Conservation (phyloP, 2,797 vertebrate species). For the Neostethus bicornis region DNA sequence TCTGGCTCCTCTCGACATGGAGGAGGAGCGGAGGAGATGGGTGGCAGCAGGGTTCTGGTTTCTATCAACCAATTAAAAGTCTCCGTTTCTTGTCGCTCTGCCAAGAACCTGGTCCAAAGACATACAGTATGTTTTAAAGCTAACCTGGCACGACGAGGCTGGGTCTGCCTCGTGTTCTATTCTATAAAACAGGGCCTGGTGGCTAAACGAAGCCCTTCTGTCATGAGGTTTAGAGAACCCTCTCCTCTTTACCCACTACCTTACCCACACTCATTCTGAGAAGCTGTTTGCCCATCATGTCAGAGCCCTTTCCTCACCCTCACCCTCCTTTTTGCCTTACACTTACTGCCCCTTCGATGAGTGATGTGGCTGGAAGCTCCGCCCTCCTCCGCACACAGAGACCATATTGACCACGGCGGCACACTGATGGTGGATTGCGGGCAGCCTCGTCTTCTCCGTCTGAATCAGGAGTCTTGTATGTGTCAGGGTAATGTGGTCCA, state of each 20-base stretch:
- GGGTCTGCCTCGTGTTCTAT: no score
- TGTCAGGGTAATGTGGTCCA: conserved; percentile 63
- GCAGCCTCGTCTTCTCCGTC: conserved; percentile 51
- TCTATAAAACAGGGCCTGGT: no score
- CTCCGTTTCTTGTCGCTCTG: no score
- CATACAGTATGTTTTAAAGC: no score
- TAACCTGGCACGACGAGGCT: no score
- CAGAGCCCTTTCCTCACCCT: conserved; percentile 49
- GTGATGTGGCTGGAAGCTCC: conserved; percentile 77
- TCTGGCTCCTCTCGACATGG: no score
- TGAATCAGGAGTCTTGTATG: conserved; percentile 79
- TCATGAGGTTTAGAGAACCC: conserved; percentile 6
- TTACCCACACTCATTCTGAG: conserved; percentile 67
- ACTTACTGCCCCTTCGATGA: conserved; percentile 52
- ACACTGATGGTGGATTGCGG: conserved; percentile 68
- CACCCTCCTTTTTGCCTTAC: conserved; percentile 39
- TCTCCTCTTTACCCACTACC: conserved; percentile 42
- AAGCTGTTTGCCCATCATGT: conserved; percentile 73
- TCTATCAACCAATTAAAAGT: no score
- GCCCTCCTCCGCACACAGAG: conserved; percentile 72
- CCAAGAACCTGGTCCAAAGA: no score
- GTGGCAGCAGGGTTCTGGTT: no score
- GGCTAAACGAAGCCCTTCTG: no score
- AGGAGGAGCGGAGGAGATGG: no score
- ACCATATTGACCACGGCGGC: conserved; percentile 73